phyloP scores from a whole-genome alignment of 2,113 vertebrate species.

The Leptobrachium leishanense region DNA sequence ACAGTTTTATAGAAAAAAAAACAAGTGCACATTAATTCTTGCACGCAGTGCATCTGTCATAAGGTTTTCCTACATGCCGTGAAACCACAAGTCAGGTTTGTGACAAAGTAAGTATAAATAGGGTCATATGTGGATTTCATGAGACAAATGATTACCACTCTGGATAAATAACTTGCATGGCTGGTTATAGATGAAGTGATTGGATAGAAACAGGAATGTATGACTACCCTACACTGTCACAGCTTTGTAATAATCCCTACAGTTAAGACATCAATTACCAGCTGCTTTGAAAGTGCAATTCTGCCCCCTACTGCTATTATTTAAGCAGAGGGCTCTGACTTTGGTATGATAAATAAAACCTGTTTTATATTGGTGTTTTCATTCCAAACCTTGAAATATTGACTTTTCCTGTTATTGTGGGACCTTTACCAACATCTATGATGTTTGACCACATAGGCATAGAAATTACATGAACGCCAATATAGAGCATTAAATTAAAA shows the following conservation, averaged over 20 bases:
- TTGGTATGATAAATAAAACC: no score
- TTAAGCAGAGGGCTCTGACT: no score
- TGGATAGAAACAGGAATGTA: not conserved
- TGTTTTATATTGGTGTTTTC: no score
- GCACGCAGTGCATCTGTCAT: not conserved
- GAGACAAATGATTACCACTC: conserved; percentile 1
- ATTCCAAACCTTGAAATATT: no score
- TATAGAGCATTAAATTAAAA: no score
- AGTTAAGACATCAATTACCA: not conserved
- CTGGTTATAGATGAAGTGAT: conserved; percentile 3
- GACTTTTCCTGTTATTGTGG: no score
- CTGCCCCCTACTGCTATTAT: not conserved
- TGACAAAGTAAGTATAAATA: not conserved
- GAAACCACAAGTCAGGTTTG: not conserved
- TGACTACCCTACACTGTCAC: not conserved
- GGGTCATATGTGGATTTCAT: not conserved
- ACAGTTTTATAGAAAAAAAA: no score
- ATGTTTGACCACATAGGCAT: no score
- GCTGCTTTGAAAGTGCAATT: not conserved
- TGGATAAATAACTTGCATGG: not conserved
- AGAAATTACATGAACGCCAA: no score
- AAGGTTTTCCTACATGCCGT: not conserved
- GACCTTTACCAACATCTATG: no score
- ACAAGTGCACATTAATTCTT: no score
- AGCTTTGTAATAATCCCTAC: not conserved